Evolutionary conservation across 2,113 vertebrate genomes (phyloP), one percentile per base, ranked within the genome.

Genomic region (Carlito syrichta): DNA sequence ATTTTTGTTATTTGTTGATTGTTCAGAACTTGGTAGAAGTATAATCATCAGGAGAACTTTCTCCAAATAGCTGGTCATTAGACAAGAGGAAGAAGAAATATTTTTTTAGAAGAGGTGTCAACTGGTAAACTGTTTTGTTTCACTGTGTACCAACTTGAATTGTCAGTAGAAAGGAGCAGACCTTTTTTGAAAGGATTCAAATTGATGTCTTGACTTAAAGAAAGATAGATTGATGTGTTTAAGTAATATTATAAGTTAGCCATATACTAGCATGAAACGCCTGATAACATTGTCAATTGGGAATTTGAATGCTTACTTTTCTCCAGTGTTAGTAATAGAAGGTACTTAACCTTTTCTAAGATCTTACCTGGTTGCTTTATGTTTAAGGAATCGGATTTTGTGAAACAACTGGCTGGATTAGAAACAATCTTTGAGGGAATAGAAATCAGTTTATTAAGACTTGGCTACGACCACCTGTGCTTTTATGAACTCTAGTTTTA

Each of bases 401-500:
- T 69, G 38, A 58, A 91, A 66, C 6, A 52, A 12, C 73, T 40
- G 32, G 19, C 38, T 94, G 63, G 40, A 13, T 97, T 77, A 92
- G 32, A 66, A 96, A 60, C 48, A 58, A 1, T 94, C 38, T 90
- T 86, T n/a, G 19, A 88, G 23, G 50, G 19, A 94, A 54, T 81
- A 66, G 58, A 95, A 66, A 45, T 60, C 50, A 56, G 25, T 20
- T 58, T 92, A 50, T n/a, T 93, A 69, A 89, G 23, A 60, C 35
- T 88, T n/a, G 76, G 2, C 50, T 92, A 35, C 35, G 85, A n/a
- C n/a, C 22, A 71, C 63, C 17, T 95, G 45, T 78, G 52, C 25
- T 69, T 95, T 93, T 94, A 43, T 58, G 54, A 45, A 58, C 58
- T 78, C 84, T 56, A 68, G 63, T 94, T 58, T 96, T 92, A 25